Percentiles rank a stretch among this genome's conserved stretches.
phyloP scores from a whole-genome alignment of 2,888 invertebrate genomes.

The Eristalis pertinax region DNA sequence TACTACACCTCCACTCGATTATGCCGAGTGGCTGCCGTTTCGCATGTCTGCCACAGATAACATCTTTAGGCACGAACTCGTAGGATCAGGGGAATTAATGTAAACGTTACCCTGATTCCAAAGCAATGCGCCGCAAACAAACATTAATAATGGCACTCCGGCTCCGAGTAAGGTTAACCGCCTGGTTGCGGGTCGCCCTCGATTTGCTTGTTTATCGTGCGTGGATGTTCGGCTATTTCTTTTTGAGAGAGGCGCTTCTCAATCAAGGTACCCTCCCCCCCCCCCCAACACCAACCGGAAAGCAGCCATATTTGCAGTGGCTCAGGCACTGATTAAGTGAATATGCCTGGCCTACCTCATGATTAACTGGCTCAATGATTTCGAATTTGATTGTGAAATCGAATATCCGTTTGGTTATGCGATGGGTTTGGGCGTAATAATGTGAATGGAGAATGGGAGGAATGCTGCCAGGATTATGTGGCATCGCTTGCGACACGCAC shows the following conservation, averaged over 20 bases:
- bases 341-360: conserved; percentile 12
- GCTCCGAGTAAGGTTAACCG: not conserved
- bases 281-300: too few relatives aligned
- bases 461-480: not conserved
- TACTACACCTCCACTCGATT: not conserved
- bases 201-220: not conserved
- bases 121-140: not conserved
- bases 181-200: not conserved
- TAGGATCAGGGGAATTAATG: not conserved
- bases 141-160: not conserved
- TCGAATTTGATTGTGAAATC: conserved; percentile 21
- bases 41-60: not conserved
- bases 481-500: not conserved
- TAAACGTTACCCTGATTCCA: not conserved
- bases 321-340: conserved; percentile 6
- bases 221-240: not conserved
- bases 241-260: not conserved
- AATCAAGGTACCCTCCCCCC: too few relatives aligned
- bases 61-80: not conserved
- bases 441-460: conserved; percentile 1
- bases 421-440: not conserved
- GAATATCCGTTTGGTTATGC: not conserved
- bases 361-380: conserved; percentile 22
- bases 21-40: not conserved
- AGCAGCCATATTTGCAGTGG: not conserved